Conservation (phyloP, 2,888 invertebrate genomes). For the Drosophila niveifrons region DNA sequence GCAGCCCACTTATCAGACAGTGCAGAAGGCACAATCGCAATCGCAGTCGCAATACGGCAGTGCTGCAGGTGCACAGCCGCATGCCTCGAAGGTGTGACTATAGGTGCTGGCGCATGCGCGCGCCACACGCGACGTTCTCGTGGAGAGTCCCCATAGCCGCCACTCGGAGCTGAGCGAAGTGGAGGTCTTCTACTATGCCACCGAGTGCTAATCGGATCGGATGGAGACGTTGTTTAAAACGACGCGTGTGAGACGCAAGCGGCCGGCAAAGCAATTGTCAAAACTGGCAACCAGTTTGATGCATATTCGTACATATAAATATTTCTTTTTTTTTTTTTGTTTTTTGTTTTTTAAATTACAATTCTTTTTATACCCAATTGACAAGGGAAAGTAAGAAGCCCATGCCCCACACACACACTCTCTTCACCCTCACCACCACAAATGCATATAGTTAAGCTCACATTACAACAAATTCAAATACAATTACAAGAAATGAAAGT, state of each 20-base stretch:
- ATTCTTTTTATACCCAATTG: constrained; percentile 25
- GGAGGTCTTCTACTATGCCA: constrained; percentile 82
- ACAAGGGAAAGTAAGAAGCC: constrained; percentile 25
- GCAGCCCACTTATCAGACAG: constrained; percentile 83
- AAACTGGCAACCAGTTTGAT: constrained; percentile 40
- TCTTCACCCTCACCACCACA: constrained; percentile 10
- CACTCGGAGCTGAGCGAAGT: constrained; percentile 62
- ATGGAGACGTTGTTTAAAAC: background rate
- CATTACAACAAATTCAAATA: constrained; percentile 14
- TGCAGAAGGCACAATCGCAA: constrained; percentile 71
- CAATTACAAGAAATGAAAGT: constrained; percentile 42
- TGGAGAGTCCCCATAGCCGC: constrained; percentile 42
- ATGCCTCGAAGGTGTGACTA: constrained; percentile 86
- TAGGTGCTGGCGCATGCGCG: constrained; percentile 83
- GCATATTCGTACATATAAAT: background rate
- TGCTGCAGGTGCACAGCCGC: constrained; percentile 79
- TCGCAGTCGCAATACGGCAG: constrained; percentile 71
- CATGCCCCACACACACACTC: constrained; percentile 17
- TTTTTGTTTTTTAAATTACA: constrained; percentile 16
- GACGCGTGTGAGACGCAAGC: constrained; percentile 41
- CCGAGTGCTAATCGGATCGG: constrained; percentile 72
- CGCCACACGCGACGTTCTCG: constrained; percentile 71
- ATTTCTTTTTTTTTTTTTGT: constrained; percentile 27
- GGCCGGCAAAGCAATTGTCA: constrained; percentile 44
- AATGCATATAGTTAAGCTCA: constrained; percentile 38